Conservation (phyloP, 2,888 invertebrate species). For the Mimachlamys varia region DNA sequence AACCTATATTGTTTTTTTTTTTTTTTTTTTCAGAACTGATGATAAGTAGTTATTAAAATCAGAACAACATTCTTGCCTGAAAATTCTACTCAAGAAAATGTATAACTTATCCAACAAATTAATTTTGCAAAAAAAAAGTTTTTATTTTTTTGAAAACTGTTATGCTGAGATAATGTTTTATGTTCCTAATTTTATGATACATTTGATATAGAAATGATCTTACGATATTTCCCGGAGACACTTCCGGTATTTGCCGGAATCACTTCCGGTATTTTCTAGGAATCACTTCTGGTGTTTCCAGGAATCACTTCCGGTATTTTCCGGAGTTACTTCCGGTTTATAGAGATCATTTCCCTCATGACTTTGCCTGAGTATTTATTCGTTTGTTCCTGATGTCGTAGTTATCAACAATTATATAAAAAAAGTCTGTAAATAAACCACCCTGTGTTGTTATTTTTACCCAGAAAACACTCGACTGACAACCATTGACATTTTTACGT, state of each 20-base stretch:
- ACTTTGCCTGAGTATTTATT: neutral
- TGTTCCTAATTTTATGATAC: neutral
- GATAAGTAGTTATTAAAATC: neutral
- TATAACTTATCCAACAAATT: neutral
- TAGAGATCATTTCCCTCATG: neutral
- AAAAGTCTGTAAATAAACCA: neutral
- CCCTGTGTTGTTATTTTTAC: neutral
- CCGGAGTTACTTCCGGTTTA: neutral
- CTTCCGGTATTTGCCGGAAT: neutral
- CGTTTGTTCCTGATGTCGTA: slow-evolving; percentile 21
- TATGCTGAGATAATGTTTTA: neutral
- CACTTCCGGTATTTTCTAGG: too few relatives aligned
- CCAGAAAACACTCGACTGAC: too few relatives aligned
- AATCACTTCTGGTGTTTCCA: too few relatives aligned
- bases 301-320: neutral
- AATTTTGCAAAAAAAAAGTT: neutral
- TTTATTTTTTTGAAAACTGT: neutral
- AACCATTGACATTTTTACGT: too few relatives aligned
- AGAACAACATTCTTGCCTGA: neutral
- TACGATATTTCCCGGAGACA: neutral
- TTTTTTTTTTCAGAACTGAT: neutral
- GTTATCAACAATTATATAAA: slow-evolving; percentile 17
- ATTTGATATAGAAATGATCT: neutral
- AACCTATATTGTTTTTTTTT: neutral
- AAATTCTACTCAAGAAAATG: neutral